Conservation (phyloP, 2,797 vertebrate species). For the Rhabdophis nuchalis region DNA sequence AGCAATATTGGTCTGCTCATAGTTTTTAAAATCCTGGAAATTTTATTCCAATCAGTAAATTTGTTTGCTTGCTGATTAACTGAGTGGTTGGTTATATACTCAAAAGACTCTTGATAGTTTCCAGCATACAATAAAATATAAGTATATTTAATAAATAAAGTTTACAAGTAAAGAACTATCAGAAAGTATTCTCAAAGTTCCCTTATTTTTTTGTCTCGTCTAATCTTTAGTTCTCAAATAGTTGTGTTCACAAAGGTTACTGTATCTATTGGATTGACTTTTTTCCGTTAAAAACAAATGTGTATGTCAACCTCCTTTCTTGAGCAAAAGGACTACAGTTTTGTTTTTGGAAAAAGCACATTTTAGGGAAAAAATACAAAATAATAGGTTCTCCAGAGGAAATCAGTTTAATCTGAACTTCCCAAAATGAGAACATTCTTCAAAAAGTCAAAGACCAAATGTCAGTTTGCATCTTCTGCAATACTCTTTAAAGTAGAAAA, state of each 20-base stretch:
- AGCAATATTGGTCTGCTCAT: neutral
- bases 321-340: neutral
- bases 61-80: neutral
- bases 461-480: neutral
- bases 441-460: slow-evolving; percentile 23
- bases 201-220: neutral
- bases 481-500: slow-evolving; percentile 45
- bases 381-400: neutral
- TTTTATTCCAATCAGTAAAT: neutral
- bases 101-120: neutral
- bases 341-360: neutral
- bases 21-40: neutral
- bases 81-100: neutral
- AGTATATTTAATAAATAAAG: neutral
- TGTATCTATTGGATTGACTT: neutral
- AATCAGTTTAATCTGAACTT: slow-evolving; percentile 17
- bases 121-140: neutral
- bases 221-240: neutral
- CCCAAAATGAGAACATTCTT: neutral
- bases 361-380: fast-evolving
- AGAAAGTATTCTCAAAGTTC: neutral
- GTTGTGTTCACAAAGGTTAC: neutral
- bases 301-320: neutral
- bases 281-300: neutral
- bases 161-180: neutral